Base-by-base conservation (phyloP, 2,797 vertebrate genomes). In the Rhincodon typus region DNA sequence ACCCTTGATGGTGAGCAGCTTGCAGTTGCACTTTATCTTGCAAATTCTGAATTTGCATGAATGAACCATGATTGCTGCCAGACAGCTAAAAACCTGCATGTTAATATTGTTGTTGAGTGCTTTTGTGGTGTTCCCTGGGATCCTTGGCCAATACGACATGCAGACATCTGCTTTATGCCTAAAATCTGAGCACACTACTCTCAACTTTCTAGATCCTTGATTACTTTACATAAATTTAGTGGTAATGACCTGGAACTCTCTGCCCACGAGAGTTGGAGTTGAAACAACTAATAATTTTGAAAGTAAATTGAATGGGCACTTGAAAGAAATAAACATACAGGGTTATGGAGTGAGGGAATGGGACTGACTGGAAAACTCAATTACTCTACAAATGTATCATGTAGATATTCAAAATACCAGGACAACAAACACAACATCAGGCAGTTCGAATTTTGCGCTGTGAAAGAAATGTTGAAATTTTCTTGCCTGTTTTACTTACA, bases 401-500 rank as follows among this genome's bases (percentile, higher is more conserved):
- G 21, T 84, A 62, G 57, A 62, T 62, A 62, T 12, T 12, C 12
- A 62, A 62, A 62, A 62, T 62, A 62, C 57, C 8, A 62, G 57
- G 57, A 25, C 82, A 84, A 21, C 42, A 84, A 82, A 25, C 17
- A 84, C 38, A 42, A 82, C 25, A 62, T 34, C 19, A 93, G 66
- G 66, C 62, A 12, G 19, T 42, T 21, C 13, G 62, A 69, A 93
- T 38, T 67, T 93, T 21, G 69, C 23, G 21, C 62, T 42, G 62
- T 34, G 77, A 82, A 77, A 10, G 74, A n/a, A n/a, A 38, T 4
- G 38, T 82, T 82, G 77, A 82, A 82, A 82, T 82, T 38, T 38
- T 79, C 74, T 38, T 79, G 34, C 34, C 86, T 53, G 77, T 96
- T 94, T 2, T 57, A 96, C 98, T 97, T 96, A 99, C 99, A 7